Evolutionary conservation across 2,888 invertebrate genomes (phyloP), one percentile per base, ranked within the genome.

Genomic region (Polydrusus tereticollis): DNA sequence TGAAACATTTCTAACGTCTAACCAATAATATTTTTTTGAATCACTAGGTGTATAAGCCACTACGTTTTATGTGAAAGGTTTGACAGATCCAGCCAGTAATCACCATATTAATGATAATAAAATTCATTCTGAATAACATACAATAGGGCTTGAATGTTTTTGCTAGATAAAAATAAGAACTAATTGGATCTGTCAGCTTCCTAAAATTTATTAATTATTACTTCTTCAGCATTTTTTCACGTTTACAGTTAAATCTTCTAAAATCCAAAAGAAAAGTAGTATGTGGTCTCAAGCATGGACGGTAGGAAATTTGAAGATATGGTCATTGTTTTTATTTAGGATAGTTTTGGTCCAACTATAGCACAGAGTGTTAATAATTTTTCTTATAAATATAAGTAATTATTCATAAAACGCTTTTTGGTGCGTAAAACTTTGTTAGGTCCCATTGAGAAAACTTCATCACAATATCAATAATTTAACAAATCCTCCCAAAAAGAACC

Each of bases 221-320:
- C 1, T 18, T 43, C n/a, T n/a, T n/a, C n/a, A n/a, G n/a, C n/a
- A n/a, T n/a, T n/a, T n/a, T n/a, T n/a, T n/a, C n/a, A n/a, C n/a
- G n/a, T n/a, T n/a, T n/a, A n/a, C n/a, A 21, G n/a, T 50, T 5
- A 50, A 50, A 18, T 7, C 14, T 26, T 50, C 50, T 23, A 50
- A 10, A 50, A 50, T 26, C 20, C 10, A 29, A 62, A 62, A 41
- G 16, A 14, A 21, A 14, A 41, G 8, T 47, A 47, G 21, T 43
- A 36, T n/a, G 21, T 73, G 73, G 73, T 73, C 73, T 65, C 66
- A 69, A 73, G 66, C 60, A 66, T 69, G 73, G 73, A 73, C 73
- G 73, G 73, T 47, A 63, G 62, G 69, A 45, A 47, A 68, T n/a
- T n/a, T 23, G 29, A 67, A 68, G 60, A 60, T 68, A 45, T 64